These are phyloP conservation scores for Percopsis omiscomaycus DNA, from an alignment of 2,797 vertebrate genomes.

Conservation along the genomic window DNA sequence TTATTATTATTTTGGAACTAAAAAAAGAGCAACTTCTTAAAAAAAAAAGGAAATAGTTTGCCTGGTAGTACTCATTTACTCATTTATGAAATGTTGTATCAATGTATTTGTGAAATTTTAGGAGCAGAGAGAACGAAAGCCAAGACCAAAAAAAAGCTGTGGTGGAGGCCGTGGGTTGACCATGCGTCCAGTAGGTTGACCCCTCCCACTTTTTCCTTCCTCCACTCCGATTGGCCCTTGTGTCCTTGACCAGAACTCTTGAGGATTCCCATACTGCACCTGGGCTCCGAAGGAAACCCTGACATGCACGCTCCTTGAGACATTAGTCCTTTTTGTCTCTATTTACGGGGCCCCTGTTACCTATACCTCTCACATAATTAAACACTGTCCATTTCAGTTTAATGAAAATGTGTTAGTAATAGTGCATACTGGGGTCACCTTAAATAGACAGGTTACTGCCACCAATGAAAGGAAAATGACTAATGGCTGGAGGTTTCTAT, in stretches of 20 bases:
- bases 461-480: constrained; percentile 64
- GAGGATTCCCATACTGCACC: constrained; percentile 78
- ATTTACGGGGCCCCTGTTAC: constrained; percentile 69
- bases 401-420: constrained; percentile 15
- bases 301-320: constrained; percentile 46
- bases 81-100: constrained; percentile 78
- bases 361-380: constrained; percentile 21
- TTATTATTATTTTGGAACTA: constrained; percentile 1
- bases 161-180: constrained; percentile 99
- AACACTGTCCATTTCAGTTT: constrained; percentile 14
- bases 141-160: constrained; percentile 99
- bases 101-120: constrained; percentile 97
- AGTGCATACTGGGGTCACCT: constrained; percentile 50
- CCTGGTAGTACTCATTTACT: constrained; percentile 40
- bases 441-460: constrained; percentile 73
- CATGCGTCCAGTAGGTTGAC: constrained; percentile 99
- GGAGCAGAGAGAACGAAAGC: constrained; percentile 99
- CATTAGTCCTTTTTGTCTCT: constrained; percentile 77
- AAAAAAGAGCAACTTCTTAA: constrained; percentile 27
- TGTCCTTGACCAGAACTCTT: constrained; percentile 99
- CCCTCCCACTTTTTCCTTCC: constrained; percentile 81
- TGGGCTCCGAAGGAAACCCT: constrained; percentile 72
- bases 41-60: constrained; percentile 22
- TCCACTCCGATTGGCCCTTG: constrained; percentile 90
- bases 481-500: constrained; percentile 61